Evolutionary conservation across 2,113 vertebrate species (phyloP), one percentile per base, ranked within the genome.

Genomic region (Sorex fumeus): DNA sequence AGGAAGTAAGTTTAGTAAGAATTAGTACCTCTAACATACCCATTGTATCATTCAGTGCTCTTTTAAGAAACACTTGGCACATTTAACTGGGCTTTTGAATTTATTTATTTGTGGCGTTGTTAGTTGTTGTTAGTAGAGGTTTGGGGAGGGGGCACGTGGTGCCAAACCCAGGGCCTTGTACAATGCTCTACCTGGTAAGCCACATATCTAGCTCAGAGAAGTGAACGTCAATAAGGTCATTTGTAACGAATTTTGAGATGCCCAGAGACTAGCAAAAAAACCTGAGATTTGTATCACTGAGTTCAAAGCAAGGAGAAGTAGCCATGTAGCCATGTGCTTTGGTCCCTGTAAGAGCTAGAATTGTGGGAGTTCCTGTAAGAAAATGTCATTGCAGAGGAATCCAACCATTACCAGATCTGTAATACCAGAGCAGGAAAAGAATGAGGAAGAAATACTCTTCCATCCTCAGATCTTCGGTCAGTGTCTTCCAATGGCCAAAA

Each of bases 291-390:
- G 47, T 32, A 34, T 1, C 53, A 76, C 3, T 3, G 60, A n/a
- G 27, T 71, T 27, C 69, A 87, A 45, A 10, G 69, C 40, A 74
- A 91, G 76, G 66, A 89, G 40, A 84, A 36, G 40, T 72, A 87
- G 69, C 2, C 6, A 7, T 72, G 28, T 84, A n/a, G n/a, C n/a
- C n/a, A n/a, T n/a, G n/a, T n/a, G n/a, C n/a, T n/a, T n/a, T n/a
- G n/a, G 82, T 62, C 6, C 53, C 27, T 30, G 2, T 25, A 71
- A 57, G 75, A 88, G 32, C 32, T 40, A 8, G 15, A 77, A 11
- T 23, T 80, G 9, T 23, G n/a, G 45, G 72, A 70, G 78, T 69
- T 87, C 57, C 40, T 27, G 3, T 57, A 2, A 47, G 36, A 45
- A 71, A 13, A 11, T 36, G 13, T 28, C 34, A n/a, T 8, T 64